phyloP scores from a whole-genome alignment of 2,797 vertebrate genomes.

The Lithobates pipiens region DNA sequence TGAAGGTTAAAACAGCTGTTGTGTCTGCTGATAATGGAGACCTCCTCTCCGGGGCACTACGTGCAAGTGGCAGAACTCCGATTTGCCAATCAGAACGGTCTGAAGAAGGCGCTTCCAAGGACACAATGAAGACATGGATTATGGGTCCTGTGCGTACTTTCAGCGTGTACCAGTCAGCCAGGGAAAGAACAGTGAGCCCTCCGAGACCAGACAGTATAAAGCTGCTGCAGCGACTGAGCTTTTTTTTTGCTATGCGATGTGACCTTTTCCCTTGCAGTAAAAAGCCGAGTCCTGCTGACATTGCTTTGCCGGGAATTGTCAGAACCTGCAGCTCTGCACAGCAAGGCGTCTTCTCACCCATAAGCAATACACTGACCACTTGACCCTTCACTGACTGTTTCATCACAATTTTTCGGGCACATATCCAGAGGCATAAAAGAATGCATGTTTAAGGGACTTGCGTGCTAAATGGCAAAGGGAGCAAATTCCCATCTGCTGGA shows the following conservation, averaged over 20 bases:
- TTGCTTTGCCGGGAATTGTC: neutral
- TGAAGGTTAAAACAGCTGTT: neutral
- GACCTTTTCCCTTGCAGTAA: slow-evolving; percentile 41
- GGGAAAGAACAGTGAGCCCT: neutral
- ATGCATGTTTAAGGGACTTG: neutral
- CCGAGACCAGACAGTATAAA: neutral
- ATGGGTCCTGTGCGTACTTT: neutral
- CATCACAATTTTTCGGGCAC: neutral
- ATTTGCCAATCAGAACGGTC: neutral
- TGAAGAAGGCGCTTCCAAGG: neutral
- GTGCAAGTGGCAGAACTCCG: neutral
- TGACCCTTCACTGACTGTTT: neutral
- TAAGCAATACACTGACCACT: neutral
- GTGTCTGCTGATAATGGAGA: neutral
- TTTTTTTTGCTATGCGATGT: neutral
- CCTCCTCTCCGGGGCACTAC: neutral
- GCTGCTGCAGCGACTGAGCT: neutral
- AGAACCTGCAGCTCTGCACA: neutral
- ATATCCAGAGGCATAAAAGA: neutral
- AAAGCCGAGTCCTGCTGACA: slow-evolving; percentile 34
- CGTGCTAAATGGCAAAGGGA: too few species aligned
- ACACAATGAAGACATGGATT: neutral
- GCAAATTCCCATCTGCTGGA: too few species aligned
- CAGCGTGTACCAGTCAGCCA: neutral
- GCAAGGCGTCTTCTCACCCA: slow-evolving; percentile 1